Percentiles rank a stretch among this genome's conserved stretches.
Evolutionary conservation across 2,113 vertebrate genomes (phyloP).

Genomic region (Tachysurus fulvidraco): DNA sequence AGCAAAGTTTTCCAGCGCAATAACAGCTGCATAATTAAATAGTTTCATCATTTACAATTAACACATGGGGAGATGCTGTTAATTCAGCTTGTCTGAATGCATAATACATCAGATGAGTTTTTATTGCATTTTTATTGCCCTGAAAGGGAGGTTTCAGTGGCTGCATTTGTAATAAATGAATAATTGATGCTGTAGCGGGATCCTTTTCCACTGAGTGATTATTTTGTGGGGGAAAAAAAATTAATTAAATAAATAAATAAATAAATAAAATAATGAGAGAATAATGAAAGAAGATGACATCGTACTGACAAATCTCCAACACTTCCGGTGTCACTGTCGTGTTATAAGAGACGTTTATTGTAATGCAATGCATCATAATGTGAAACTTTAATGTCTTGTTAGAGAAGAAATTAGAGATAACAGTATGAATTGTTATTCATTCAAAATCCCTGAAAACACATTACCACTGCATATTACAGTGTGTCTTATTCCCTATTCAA

Average conservation of each 20-base stretch:
- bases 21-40: background rate
- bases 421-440: background rate
- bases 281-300: background rate
- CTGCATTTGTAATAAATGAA: slow-evolving; percentile 25
- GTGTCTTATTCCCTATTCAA: background rate
- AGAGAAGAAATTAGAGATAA: background rate
- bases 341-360: background rate
- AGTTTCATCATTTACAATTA: slow-evolving; percentile 41
- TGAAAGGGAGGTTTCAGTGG: slow-evolving; percentile 11
- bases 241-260: background rate
- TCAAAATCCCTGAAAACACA: background rate
- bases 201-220: background rate
- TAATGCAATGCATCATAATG: background rate
- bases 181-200: slow-evolving; percentile 19
- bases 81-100: slow-evolving; percentile 36
- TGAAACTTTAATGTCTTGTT: background rate
- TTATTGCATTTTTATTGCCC: slow-evolving; percentile 40
- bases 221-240: background rate
- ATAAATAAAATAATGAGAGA: background rate
- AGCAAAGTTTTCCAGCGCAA: background rate
- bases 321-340: background rate
- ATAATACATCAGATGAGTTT: slow-evolving; percentile 39
- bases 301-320: background rate
- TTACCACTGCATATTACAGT: background rate
- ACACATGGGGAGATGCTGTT: slow-evolving; percentile 3